Conservation (phyloP, 2,888 invertebrate species). For the Athrips mouffetella region DNA sequence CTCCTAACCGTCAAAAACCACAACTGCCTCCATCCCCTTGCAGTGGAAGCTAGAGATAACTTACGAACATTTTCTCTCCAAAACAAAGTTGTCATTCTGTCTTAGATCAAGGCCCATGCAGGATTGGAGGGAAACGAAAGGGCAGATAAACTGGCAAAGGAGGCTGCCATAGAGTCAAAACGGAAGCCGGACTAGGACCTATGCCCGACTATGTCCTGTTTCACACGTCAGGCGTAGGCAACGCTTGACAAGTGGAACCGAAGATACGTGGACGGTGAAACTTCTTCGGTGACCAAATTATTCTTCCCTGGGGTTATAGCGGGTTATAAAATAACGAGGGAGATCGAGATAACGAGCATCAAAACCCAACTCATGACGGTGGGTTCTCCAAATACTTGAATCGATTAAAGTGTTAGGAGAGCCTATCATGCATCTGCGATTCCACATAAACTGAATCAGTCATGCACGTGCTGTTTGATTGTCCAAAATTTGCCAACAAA, state of each 20-base stretch:
- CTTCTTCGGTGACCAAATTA: background rate
- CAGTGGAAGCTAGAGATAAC: too few species aligned
- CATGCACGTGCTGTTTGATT: background rate
- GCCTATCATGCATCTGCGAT: conserved; percentile 11
- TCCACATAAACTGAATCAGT: background rate
- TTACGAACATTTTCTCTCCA: background rate
- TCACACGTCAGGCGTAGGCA: background rate
- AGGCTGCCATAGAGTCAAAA: conserved; percentile 14
- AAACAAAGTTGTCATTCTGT: background rate
- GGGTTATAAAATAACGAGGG: background rate
- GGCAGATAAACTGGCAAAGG: too few species aligned
- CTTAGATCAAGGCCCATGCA: background rate
- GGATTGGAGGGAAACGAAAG: too few species aligned
- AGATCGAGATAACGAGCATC: background rate
- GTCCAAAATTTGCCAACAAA: background rate
- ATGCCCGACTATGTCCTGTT: conserved; percentile 7
- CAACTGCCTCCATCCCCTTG: too few species aligned
- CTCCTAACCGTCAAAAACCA: background rate
- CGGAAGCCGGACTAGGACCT: conserved; percentile 13
- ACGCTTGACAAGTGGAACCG: too few species aligned
- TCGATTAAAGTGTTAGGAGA: conserved; percentile 12
- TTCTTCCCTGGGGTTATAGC: background rate
- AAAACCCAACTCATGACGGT: conserved; percentile 6
- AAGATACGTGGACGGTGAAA: background rate
- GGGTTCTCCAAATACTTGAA: conserved; percentile 16